These are phyloP conservation scores for Phalera bucephala DNA, from an alignment of 2,888 invertebrate genomes.

Conservation along the genomic window DNA sequence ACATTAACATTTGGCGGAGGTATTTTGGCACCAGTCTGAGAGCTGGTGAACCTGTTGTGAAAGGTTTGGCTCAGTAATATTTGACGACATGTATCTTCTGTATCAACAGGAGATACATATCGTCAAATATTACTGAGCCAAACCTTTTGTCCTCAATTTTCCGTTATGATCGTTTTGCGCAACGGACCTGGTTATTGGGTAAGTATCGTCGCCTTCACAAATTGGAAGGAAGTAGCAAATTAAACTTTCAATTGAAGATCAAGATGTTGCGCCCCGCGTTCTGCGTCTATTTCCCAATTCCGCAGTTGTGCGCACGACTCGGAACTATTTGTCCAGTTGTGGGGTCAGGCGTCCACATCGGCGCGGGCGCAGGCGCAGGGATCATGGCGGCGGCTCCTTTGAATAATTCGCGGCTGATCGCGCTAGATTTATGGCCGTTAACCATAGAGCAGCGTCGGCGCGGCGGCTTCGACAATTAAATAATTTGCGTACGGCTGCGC, in stretches of 20 bases:
- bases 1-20: too few relatives aligned
- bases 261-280: neutral
- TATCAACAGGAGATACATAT: too few relatives aligned
- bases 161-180: too few relatives aligned
- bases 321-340: neutral
- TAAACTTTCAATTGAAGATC: neutral
- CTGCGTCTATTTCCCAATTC: constrained; percentile 4
- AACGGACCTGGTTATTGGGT: too few relatives aligned
- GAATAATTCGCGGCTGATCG: constrained; percentile 71
- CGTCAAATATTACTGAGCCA: too few relatives aligned
- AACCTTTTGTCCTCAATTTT: too few relatives aligned
- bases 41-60: too few relatives aligned
- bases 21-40: too few relatives aligned
- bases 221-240: neutral
- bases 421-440: constrained; percentile 75
- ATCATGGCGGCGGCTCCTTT: constrained; percentile 61
- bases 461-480: constrained; percentile 65
- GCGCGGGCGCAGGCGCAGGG: neutral
- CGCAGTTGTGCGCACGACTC: neutral
- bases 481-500: constrained; percentile 68
- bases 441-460: constrained; percentile 61
- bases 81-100: too few relatives aligned
- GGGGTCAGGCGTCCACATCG: constrained; percentile 1
- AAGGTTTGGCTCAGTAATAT: too few relatives aligned
- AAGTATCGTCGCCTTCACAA: neutral